Evolutionary conservation across 2,113 vertebrate genomes (phyloP).

Genomic region (Phylloscopus trochilus): DNA sequence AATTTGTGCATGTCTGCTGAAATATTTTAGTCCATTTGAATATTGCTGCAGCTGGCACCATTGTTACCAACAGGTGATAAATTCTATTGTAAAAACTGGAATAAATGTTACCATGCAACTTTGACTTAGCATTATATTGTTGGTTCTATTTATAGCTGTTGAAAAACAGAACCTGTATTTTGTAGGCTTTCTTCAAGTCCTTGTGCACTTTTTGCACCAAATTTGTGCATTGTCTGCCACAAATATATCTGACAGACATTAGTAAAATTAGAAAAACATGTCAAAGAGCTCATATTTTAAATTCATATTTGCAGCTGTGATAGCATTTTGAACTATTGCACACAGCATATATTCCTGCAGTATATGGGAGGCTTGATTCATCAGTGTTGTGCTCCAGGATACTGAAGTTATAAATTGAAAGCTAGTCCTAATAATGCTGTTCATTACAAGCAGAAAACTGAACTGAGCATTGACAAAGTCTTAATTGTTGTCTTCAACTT

Average conservation of each 20-base stretch:
- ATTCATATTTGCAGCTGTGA: not conserved
- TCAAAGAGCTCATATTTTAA: not conserved
- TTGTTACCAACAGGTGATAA: not conserved
- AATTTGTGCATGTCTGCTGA: not conserved
- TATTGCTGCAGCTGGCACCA: not conserved
- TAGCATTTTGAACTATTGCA: not conserved
- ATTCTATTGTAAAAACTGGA: not conserved
- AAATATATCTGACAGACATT: not conserved
- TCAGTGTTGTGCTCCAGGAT: not conserved
- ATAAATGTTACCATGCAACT: not conserved
- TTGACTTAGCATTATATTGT: not conserved
- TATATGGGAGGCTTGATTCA: not conserved
- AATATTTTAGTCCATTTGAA: not conserved
- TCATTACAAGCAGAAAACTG: not conserved
- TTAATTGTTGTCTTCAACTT: not conserved
- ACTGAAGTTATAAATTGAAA: not conserved
- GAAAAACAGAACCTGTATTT: not conserved
- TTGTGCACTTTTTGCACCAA: not conserved
- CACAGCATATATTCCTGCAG: not conserved
- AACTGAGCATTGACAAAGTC: not conserved
- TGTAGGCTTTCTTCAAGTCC: not conserved
- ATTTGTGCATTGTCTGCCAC: not conserved
- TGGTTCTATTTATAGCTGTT: not conserved
- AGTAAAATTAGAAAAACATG: not conserved
- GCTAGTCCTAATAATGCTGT: not conserved